Evolutionary conservation across 1,140 invertebrate genomes (phyloP), one percentile per base, ranked within the genome.

Genomic region (Aphidius ervi): DNA sequence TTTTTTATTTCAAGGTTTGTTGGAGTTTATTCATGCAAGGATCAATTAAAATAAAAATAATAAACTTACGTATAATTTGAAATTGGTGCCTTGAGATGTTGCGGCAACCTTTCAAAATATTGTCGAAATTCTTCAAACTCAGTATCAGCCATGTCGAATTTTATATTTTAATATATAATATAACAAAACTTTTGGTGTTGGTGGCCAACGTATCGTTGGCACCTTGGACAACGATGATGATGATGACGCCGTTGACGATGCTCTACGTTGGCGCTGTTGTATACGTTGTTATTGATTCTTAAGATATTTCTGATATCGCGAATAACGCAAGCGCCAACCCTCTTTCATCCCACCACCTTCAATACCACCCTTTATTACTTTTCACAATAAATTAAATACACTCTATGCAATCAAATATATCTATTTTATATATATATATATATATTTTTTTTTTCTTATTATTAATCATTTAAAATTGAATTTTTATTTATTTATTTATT

Each of bases 91-190:
- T 87, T 91, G 53, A 88, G 86, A 69, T 90, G 88, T 71, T 90
- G 88, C 50, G 87, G 88, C 72, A 91, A 79, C 78, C 86, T 85
- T 66, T 92, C 91, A 80, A 94, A 94, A 74, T 87, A 88, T 66
- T 89, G 86, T 64, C 88, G 87, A 81, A 95, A 94, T 84, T 94
- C 90, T 79, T 95, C 92, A 82, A 93, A 95, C 78, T 95, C 92
- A 70, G 85, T 89, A 82, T 95, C 92, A 67, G 91, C 92, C 92
- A 94, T 94, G 65, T 64, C 66, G 66, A 3, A 4, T 43, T 43
- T 43, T 43, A 43, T 43, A 8, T 3, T 43, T 2, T 1, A 31
- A 31, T 31, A 8, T 43, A 1, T 2, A 43, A 43, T 16, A 16
- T 16, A 43, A 43, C 65, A 69, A 68, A 66, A 64, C 61, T 10